phyloP scores from a whole-genome alignment of 2,888 invertebrate genomes.

The Rhagophthalmus giganteus region DNA sequence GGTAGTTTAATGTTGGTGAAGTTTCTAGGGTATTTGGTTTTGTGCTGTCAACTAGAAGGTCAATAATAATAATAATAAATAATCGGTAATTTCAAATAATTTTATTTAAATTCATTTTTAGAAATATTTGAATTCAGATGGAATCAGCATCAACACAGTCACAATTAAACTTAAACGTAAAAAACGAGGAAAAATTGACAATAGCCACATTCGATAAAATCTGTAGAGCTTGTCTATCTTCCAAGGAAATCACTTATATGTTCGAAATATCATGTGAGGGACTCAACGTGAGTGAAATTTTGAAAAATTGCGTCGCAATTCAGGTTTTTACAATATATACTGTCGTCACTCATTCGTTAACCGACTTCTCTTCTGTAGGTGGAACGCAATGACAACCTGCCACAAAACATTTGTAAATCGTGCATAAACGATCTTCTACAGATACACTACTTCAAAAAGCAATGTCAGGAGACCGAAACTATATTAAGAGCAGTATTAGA shows the following conservation, averaged over 20 bases:
- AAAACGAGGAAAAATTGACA: background rate
- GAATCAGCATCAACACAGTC: background rate
- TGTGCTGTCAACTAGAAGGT: too few relatives aligned
- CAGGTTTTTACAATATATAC: too few relatives aligned
- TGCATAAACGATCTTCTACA: background rate
- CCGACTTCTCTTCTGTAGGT: too few relatives aligned
- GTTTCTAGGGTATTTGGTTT: too few relatives aligned
- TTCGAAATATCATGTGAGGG: constrained; percentile 3
- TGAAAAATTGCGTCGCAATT: constrained; percentile 2
- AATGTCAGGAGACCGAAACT: background rate
- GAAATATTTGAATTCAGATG: background rate
- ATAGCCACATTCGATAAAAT: constrained; percentile 1
- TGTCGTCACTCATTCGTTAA: too few relatives aligned
- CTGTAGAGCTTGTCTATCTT: constrained; percentile 4
- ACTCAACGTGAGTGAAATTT: background rate
- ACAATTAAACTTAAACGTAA: constrained; percentile 1
- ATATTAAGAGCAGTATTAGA: background rate
- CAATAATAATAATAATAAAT: too few relatives aligned
- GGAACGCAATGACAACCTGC: background rate
- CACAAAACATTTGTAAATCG: background rate
- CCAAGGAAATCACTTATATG: constrained; percentile 1
- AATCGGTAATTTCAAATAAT: too few relatives aligned
- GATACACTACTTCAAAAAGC: background rate
- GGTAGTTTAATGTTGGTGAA: too few relatives aligned
- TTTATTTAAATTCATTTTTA: too few relatives aligned